A percentile compares a stretch with the other conserved stretches of the same genome.
These are phyloP conservation scores for Kryptopterus vitreolus DNA, from an alignment of 2,797 vertebrate species.

Conservation along the genomic window DNA sequence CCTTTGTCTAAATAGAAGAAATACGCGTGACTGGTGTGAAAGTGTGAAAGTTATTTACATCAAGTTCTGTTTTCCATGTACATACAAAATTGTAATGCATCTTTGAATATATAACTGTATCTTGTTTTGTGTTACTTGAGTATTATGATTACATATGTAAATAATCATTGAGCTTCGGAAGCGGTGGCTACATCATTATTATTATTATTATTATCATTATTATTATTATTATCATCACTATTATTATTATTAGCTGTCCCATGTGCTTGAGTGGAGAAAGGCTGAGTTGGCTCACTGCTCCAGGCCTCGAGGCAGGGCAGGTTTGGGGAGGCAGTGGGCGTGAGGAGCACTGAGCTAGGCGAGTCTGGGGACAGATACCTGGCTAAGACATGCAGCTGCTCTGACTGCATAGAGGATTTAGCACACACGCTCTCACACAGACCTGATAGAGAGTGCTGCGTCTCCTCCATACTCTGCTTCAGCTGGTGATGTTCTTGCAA, in stretches of 20 bases:
- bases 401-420: conserved; percentile 79
- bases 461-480: conserved; percentile 84
- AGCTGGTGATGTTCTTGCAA: conserved; percentile 85
- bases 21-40: not conserved
- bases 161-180: not conserved
- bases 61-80: conserved; percentile 9
- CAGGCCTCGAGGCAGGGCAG: conserved; percentile 59
- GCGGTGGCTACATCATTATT: not conserved
- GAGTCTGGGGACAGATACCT: conserved; percentile 83
- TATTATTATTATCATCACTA: conserved; percentile 3
- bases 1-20: not conserved
- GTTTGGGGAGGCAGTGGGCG: conserved; percentile 66
- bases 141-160: not conserved
- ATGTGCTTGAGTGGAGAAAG: conserved; percentile 31
- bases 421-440: conserved; percentile 84
- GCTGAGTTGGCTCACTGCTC: conserved; percentile 47
- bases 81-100: not conserved
- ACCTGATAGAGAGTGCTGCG: conserved; percentile 83
- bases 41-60: conserved; percentile 10
- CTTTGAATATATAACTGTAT: not conserved
- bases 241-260: conserved; percentile 16
- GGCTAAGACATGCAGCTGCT: conserved; percentile 84
- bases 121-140: not conserved
- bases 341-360: conserved; percentile 72
- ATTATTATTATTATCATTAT: conserved; percentile 4